A percentile compares a stretch with the other conserved stretches of the same genome.
Conservation (phyloP, 2,113 vertebrate species). For the Centropus unirufus region DNA sequence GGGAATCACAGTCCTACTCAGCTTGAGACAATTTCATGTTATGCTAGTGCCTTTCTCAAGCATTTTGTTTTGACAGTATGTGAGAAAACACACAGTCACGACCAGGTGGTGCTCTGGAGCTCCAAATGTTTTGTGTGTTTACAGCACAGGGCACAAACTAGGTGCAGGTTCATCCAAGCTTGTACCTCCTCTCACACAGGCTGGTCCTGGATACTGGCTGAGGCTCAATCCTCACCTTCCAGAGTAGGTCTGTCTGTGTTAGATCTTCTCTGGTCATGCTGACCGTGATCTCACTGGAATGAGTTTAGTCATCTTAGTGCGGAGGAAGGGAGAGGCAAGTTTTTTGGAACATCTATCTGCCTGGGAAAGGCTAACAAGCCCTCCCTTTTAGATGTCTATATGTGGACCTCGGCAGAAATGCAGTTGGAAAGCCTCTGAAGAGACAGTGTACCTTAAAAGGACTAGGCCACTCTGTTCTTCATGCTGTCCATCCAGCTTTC, state of each 20-base stretch:
- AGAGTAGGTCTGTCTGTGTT: conserved; percentile 43
- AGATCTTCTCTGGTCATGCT: conserved; percentile 52
- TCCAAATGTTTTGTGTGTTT: not conserved
- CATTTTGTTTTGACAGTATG: not conserved
- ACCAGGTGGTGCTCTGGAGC: not conserved
- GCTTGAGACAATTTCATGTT: not conserved
- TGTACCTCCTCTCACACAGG: not conserved
- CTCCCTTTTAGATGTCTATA: conserved; percentile 13
- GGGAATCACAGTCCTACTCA: not conserved
- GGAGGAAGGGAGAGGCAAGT: not conserved
- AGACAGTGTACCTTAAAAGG: not conserved
- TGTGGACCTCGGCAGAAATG: not conserved
- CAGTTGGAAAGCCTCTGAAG: not conserved
- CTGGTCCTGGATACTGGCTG: not conserved
- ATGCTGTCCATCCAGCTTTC: not conserved
- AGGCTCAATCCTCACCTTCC: conserved; percentile 24
- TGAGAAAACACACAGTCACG: not conserved
- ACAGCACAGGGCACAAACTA: not conserved
- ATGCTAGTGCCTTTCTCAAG: not conserved
- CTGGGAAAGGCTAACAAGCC: conserved; percentile 13
- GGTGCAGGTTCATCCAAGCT: not conserved
- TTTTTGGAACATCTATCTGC: not conserved
- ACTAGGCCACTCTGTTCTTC: not conserved
- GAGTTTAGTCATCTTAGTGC: conserved; percentile 39
- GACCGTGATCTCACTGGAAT: conserved; percentile 61